phyloP scores from a whole-genome alignment of 2,888 invertebrate species.

The Plutella xylostella region DNA sequence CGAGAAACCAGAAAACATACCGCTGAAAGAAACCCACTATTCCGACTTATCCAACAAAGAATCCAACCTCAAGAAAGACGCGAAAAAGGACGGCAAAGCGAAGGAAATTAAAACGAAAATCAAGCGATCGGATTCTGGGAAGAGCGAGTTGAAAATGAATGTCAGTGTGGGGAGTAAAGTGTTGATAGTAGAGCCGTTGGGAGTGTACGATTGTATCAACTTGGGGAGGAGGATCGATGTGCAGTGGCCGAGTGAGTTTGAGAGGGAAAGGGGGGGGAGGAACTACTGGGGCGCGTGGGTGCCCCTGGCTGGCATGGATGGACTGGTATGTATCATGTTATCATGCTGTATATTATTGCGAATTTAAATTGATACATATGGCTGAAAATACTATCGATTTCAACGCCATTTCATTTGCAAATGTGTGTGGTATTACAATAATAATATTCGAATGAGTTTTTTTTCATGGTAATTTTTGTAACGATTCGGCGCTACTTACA shows the following conservation, averaged over 20 bases:
- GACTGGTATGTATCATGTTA: constrained; percentile 72
- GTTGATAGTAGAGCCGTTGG: constrained; percentile 54
- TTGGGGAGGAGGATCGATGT: constrained; percentile 91
- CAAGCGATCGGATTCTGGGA: constrained; percentile 52
- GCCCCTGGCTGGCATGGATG: constrained; percentile 93
- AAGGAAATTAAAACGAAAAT: constrained; percentile 58
- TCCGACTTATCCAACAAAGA: constrained; percentile 48
- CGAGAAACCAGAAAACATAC: constrained; percentile 47
- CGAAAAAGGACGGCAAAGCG: constrained; percentile 39
- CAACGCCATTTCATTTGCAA: too few relatives aligned
- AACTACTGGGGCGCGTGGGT: constrained; percentile 91
- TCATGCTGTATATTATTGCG: too few relatives aligned
- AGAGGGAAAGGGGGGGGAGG: constrained; percentile 88
- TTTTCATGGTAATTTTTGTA: too few relatives aligned
- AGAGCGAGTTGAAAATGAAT: constrained; percentile 47
- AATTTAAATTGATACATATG: too few relatives aligned
- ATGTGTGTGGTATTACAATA: too few relatives aligned
- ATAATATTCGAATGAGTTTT: too few relatives aligned
- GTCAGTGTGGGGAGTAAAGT: constrained; percentile 58
- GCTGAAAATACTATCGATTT: too few relatives aligned
- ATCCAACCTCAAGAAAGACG: constrained; percentile 37
- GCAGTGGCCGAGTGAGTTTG: constrained; percentile 94
- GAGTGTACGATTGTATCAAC: constrained; percentile 92
- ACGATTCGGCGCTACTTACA: too few relatives aligned
- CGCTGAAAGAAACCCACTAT: constrained; percentile 45